Evolutionary conservation across 2,113 vertebrate species (phyloP).

Genomic region (Nycticebus coucang): DNA sequence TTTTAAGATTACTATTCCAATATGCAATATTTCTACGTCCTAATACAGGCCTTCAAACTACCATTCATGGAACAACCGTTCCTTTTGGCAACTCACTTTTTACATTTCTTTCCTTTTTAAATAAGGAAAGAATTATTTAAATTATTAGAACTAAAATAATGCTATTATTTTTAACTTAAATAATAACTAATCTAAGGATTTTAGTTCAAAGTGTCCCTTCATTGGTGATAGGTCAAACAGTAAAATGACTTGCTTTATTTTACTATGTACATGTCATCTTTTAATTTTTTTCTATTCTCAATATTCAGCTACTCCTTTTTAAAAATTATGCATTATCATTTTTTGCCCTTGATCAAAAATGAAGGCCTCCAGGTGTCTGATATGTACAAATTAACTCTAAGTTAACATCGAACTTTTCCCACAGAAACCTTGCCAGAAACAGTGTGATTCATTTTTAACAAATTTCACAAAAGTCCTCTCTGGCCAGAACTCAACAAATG

Average conservation of each 20-base stretch:
- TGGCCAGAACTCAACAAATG: not conserved
- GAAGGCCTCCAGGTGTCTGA: conserved; percentile 15
- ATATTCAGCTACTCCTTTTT: not conserved
- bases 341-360: conserved; percentile 50
- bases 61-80: not conserved
- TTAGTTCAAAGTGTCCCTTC: not conserved
- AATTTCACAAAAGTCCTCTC: conserved; percentile 22
- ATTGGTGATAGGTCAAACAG: not conserved
- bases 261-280: not conserved
- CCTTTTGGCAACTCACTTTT: not conserved
- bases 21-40: not conserved
- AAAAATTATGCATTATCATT: not conserved
- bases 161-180: not conserved
- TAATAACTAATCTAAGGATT: not conserved
- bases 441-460: conserved; percentile 49
- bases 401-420: conserved; percentile 36
- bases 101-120: not conserved
- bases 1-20: not conserved
- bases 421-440: conserved; percentile 2
- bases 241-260: not conserved
- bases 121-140: not conserved
- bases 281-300: not conserved
- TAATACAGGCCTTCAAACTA: not conserved
- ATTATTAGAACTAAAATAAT: conserved; percentile 20
- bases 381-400: conserved; percentile 45